Percentiles rank a stretch among this genome's conserved stretches.
These are phyloP conservation scores for Plodia interpunctella DNA, from an alignment of 1,140 invertebrate genomes.

Conservation along the genomic window DNA sequence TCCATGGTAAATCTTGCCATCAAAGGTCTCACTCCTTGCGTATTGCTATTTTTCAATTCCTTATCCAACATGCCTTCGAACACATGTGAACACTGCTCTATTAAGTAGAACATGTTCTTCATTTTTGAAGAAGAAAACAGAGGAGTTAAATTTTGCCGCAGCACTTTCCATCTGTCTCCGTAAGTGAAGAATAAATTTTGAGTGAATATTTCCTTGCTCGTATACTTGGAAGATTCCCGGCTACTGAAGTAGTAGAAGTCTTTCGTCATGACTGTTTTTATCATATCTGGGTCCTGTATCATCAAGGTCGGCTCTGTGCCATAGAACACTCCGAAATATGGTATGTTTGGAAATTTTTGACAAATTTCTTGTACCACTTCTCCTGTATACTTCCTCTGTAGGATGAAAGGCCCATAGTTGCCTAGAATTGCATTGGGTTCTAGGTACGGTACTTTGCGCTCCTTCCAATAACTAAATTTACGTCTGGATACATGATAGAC, in stretches of 20 bases:
- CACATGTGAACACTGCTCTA: slow-evolving; percentile 53
- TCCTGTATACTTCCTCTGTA: slow-evolving; percentile 32
- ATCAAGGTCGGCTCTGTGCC: slow-evolving; percentile 62
- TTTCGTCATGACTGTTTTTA: slow-evolving; percentile 70
- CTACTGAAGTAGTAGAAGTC: slow-evolving; percentile 76
- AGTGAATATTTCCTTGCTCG: slow-evolving; percentile 48
- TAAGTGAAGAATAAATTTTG: slow-evolving; percentile 54
- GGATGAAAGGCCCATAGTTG: slow-evolving; percentile 54
- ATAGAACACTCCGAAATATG: slow-evolving; percentile 59
- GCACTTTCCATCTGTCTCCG: slow-evolving; percentile 76
- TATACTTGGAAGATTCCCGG: slow-evolving; percentile 66
- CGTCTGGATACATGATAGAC: background rate
- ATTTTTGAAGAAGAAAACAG: slow-evolving; percentile 80
- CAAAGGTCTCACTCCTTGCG: slow-evolving; percentile 60
- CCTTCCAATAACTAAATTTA: slow-evolving; percentile 56
- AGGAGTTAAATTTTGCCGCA: slow-evolving; percentile 78
- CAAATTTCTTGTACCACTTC: slow-evolving; percentile 30
- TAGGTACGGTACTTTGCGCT: slow-evolving; percentile 43
- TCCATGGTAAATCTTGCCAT: slow-evolving; percentile 77
- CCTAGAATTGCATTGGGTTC: slow-evolving; percentile 55
- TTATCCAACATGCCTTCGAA: slow-evolving; percentile 46
- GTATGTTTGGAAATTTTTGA: slow-evolving; percentile 40
- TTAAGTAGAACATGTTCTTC: slow-evolving; percentile 76
- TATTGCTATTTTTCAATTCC: slow-evolving; percentile 24
- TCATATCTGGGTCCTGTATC: slow-evolving; percentile 65